Percentiles rank a stretch among this genome's conserved stretches.
These are phyloP conservation scores for Fabriciana adippe DNA, from an alignment of 2,888 invertebrate genomes.

Conservation along the genomic window DNA sequence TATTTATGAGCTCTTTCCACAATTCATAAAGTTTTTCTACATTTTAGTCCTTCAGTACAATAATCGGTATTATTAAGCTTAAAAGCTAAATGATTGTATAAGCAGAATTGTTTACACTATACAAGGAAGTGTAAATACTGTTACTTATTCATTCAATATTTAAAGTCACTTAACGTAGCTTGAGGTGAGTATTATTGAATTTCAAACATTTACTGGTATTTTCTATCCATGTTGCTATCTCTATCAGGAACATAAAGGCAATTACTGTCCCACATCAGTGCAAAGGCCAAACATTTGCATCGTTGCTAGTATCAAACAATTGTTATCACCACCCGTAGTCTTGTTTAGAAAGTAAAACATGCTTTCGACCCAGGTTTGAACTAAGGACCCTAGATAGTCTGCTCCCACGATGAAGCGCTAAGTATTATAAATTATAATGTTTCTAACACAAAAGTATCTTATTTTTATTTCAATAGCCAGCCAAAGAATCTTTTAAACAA, in stretches of 20 bases:
- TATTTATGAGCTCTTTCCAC: too few relatives aligned
- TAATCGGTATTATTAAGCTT: neutral
- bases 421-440: neutral
- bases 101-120: slow-evolving; percentile 2
- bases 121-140: slow-evolving; percentile 1
- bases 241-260: slow-evolving; percentile 27
- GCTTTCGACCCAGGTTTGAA: slow-evolving; percentile 34
- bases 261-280: slow-evolving; percentile 29
- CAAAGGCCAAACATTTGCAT: slow-evolving; percentile 38
- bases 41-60: neutral
- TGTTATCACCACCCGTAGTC: slow-evolving; percentile 35
- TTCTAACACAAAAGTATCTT: neutral
- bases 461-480: neutral
- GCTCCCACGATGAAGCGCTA: slow-evolving; percentile 21
- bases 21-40: too few relatives aligned
- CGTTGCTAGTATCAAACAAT: slow-evolving; percentile 29
- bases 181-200: slow-evolving; percentile 5
- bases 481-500: neutral
- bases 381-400: slow-evolving; percentile 34
- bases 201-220: slow-evolving; percentile 20
- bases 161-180: slow-evolving; percentile 10
- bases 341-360: slow-evolving; percentile 37
- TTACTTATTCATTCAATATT: slow-evolving; percentile 4
- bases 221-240: slow-evolving; percentile 25
- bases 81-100: slow-evolving; percentile 3